These are phyloP conservation scores for Dromas ardeola DNA, from an alignment of 2,113 vertebrate genomes.

Conservation along the genomic window DNA sequence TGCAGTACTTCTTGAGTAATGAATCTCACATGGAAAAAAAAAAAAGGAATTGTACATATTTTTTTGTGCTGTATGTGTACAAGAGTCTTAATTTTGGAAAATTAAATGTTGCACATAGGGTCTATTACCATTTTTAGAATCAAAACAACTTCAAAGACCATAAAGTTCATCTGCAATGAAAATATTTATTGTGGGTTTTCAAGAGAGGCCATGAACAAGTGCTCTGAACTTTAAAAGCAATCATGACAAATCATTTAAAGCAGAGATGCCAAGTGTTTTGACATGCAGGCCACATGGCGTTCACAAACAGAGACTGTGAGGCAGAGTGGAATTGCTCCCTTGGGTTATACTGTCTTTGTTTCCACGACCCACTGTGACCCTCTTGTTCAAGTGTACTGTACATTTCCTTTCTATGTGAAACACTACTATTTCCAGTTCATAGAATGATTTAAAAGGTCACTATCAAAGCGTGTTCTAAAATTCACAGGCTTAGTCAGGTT, in stretches of 20 bases:
- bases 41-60: background rate
- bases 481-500: background rate
- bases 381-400: background rate
- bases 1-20: background rate
- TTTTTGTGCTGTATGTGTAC: background rate
- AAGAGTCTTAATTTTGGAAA: background rate
- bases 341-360: constrained; percentile 39
- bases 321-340: constrained; percentile 25
- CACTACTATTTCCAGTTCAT: constrained; percentile 13
- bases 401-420: constrained; percentile 16
- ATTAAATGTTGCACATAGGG: background rate
- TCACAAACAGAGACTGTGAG: constrained; percentile 21
- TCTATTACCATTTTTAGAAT: constrained; percentile 29
- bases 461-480: background rate
- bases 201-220: constrained; percentile 23
- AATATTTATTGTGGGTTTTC: constrained; percentile 27
- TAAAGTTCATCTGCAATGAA: background rate
- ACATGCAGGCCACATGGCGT: background rate
- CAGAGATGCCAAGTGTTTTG: constrained; percentile 36
- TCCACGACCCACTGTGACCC: constrained; percentile 31
- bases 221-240: constrained; percentile 43
- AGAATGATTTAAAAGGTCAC: background rate
- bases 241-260: constrained; percentile 21
- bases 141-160: constrained; percentile 14
- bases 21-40: background rate